A percentile compares a stretch with the other conserved stretches of the same genome.
phyloP scores from a whole-genome alignment of 2,888 invertebrate genomes.

The Hartigia nigra region DNA sequence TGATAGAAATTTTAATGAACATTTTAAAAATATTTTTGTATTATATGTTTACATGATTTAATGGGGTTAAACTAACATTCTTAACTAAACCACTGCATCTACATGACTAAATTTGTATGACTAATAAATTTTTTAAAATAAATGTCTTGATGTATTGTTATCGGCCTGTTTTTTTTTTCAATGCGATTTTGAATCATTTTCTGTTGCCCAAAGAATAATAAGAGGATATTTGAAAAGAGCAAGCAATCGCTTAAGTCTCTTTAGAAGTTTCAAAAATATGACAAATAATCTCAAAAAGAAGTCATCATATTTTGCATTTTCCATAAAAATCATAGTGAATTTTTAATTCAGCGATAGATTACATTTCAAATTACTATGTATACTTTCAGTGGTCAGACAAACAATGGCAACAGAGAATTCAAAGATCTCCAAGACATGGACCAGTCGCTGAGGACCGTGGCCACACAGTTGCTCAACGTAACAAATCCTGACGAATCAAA shows the following conservation, averaged over 20 bases:
- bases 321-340: neutral
- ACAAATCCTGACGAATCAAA: conserved; percentile 37
- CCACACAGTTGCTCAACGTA: conserved; percentile 61
- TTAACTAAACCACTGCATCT: neutral
- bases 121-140: conserved; percentile 41
- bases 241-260: neutral
- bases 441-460: conserved; percentile 58
- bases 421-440: conserved; percentile 59
- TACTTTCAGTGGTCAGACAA: neutral
- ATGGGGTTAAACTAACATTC: conserved; percentile 38
- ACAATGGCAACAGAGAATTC: conserved; percentile 33
- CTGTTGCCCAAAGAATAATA: neutral
- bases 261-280: neutral
- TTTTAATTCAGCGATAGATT: neutral
- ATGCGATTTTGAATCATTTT: neutral
- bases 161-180: neutral
- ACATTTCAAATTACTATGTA: neutral
- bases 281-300: neutral
- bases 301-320: neutral
- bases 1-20: neutral
- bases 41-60: conserved; percentile 29
- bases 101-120: conserved; percentile 34
- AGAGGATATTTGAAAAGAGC: neutral
- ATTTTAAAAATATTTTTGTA: conserved; percentile 7
- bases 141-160: neutral